Conservation (phyloP, 2,113 vertebrate species). For the Prunella himalayana region DNA sequence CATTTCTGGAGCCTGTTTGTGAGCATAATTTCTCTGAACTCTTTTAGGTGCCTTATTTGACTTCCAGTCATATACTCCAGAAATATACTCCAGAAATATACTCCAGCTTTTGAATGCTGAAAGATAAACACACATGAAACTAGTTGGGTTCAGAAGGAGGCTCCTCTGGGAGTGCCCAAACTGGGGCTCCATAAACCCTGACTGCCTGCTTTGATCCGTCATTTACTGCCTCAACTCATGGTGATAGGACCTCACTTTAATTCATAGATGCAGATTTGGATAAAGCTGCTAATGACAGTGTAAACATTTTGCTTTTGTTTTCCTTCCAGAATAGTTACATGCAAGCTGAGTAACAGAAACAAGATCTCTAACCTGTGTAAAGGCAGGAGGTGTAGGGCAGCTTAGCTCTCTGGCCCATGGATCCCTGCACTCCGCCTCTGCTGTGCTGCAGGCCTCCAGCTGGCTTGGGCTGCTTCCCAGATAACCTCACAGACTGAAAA, state of each 20-base stretch:
- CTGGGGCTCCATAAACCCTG: not conserved
- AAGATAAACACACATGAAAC: not conserved
- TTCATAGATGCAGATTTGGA: not conserved
- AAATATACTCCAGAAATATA: not conserved
- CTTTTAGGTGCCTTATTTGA: not conserved
- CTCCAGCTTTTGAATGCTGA: not conserved
- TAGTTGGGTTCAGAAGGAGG: not conserved
- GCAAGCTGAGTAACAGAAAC: not conserved
- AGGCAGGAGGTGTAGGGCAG: not conserved
- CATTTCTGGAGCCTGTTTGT: not conserved
- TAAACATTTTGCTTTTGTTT: not conserved
- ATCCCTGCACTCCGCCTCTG: not conserved
- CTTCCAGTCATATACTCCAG: not conserved
- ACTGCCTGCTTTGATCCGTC: fast-evolving
- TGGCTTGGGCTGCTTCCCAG: not conserved
- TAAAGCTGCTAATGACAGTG: not conserved
- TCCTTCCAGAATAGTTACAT: not conserved
- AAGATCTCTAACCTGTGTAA: not conserved
- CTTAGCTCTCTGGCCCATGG: not conserved
- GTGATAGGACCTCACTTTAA: not conserved
- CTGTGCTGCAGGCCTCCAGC: not conserved
- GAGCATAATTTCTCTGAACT: not conserved
- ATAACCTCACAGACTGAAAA: not conserved
- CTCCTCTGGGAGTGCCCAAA: not conserved
- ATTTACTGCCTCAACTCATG: not conserved